phyloP scores from a whole-genome alignment of 2,797 vertebrate genomes.

The Muraenolepis orangiensis region DNA sequence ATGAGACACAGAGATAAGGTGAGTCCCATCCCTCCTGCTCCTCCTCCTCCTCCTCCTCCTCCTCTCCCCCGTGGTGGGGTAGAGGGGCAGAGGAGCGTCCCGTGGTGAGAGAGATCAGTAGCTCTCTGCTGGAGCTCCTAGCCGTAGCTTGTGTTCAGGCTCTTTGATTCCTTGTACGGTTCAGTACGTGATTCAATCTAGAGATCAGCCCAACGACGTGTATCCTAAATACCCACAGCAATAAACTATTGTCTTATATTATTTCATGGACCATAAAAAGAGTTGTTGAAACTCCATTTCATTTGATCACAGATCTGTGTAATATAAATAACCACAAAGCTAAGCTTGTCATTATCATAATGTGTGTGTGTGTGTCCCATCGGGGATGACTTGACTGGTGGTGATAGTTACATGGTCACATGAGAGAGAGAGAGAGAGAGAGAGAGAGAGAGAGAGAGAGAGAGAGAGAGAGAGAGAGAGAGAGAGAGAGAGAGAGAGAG shows the following conservation, averaged over 20 bases:
- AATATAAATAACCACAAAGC: not conserved
- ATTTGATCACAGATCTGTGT: not conserved
- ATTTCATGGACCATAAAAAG: not conserved
- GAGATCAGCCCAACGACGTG: not conserved
- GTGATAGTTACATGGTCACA: too few species aligned
- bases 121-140: constrained; percentile 48
- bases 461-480: too few species aligned
- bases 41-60: not conserved
- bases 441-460: too few species aligned
- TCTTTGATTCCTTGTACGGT: not conserved
- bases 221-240: not conserved
- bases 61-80: not conserved
- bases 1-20: constrained; percentile 68
- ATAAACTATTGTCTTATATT: not conserved
- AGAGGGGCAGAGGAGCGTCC: not conserved
- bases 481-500: too few species aligned
- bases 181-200: not conserved
- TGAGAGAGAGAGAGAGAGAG: too few species aligned
- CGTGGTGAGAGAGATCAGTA: constrained; percentile 29
- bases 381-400: too few species aligned
- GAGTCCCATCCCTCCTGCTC: constrained; percentile 31
- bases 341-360: not conserved
- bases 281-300: not conserved
- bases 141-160: constrained; percentile 36
- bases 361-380: not conserved